Conservation (phyloP, 23 tunicate genomes). For the Ascidia mentula region DNA sequence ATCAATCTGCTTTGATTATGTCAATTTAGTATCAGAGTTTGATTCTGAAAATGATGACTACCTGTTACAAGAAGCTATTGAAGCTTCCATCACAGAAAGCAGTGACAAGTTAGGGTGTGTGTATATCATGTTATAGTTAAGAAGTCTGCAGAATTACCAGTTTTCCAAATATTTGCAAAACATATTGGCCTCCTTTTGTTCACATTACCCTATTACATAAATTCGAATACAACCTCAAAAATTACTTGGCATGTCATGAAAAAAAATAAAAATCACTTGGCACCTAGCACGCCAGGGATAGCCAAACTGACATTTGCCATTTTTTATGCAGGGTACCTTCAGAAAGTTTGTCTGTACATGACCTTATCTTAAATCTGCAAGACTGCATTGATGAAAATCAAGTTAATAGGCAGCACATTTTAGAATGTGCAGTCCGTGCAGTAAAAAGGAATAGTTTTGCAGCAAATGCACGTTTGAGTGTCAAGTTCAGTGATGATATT, state of each 20-base stretch:
- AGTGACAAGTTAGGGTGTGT: not conserved
- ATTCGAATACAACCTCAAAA: too few species aligned
- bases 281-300: too few species aligned
- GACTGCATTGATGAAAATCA: slow-evolving; percentile 13
- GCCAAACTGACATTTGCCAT: too few species aligned
- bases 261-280: too few species aligned
- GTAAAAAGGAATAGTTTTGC: slow-evolving; percentile 13
- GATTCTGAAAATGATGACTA: slow-evolving; percentile 5
- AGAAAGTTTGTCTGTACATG: slow-evolving; percentile 7
- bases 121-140: too few species aligned
- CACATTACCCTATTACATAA: too few species aligned
- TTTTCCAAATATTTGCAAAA: too few species aligned
- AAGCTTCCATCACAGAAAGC: not conserved
- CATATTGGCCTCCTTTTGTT: too few species aligned
- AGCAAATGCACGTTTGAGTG: slow-evolving; percentile 27
- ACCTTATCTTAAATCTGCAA: not conserved
- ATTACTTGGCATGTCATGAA: too few species aligned
- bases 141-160: too few species aligned
- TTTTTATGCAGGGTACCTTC: not conserved
- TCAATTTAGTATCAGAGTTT: not conserved
- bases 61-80: not conserved
- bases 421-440: slow-evolving; percentile 26
- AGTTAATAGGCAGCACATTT: slow-evolving; percentile 7
- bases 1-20: too few species aligned
- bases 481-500: slow-evolving; percentile 33